Evolutionary conservation across 2,888 invertebrate genomes (phyloP), one percentile per base, ranked within the genome.

Genomic region (Junonia oenone): DNA sequence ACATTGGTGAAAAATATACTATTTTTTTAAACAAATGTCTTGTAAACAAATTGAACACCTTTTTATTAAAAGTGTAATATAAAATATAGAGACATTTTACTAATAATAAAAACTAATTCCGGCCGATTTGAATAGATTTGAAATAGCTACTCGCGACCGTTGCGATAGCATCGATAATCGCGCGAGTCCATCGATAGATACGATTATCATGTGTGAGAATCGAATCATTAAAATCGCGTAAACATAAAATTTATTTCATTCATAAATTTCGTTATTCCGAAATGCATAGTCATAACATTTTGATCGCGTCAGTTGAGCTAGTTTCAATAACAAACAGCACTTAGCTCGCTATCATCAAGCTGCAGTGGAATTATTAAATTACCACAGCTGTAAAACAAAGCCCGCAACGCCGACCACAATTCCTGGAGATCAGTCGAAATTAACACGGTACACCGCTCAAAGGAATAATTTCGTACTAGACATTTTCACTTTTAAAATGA

Each of bases 331-430:
- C 13, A 8, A 22, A 45, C 17, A 13, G 8, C 9, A 19, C 17
- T 46, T 13, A 29, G 29, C 13, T 33, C 22, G 45, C 17, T 3
- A 13, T 46, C 35, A 38, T 45, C 27, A 19, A 13, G 27, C 19
- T 46, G 46, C 37, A 46, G 15, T 17, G 37, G 38, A 53, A 45
- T 53, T 27, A 53, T 53, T 47, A 47, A 46, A 47, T 26, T 31
- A 47, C 35, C 37, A 9, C 46, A 53, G 38, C 40, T 14, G 40
- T 53, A 47, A 47, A 53, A 53, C 51, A 53, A 22, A 31, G 38
- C 19, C 26, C 29, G 31, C 47, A 38, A 47, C 46, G 47, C 40
- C 40, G 29, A 19, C 45, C n/a, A 37, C 38, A 26, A 45, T 53
- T 53, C 53, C 27, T 22, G 17, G n/a, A 40, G 38, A 38, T 17